Conservation (phyloP, 2,113 vertebrate species). For the Salvator merianae region DNA sequence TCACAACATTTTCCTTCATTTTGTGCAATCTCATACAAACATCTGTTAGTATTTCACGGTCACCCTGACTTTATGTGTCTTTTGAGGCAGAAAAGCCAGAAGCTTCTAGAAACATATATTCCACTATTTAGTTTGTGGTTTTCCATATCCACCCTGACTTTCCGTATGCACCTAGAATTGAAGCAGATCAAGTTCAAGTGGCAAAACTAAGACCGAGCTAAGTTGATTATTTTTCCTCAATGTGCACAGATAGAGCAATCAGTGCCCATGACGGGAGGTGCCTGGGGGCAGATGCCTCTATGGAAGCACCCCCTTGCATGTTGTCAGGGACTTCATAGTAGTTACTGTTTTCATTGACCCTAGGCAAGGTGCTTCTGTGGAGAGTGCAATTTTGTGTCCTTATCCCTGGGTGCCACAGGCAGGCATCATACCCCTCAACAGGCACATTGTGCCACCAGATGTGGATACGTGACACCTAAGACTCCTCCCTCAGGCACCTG, state of each 20-base stretch:
- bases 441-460: no score
- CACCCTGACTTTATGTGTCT: conserved; percentile 50
- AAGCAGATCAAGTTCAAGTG: background rate
- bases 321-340: no score
- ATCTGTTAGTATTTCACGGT: conserved; percentile 54
- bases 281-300: background rate
- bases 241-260: no score
- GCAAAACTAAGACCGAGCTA: background rate
- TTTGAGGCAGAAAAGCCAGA: conserved; percentile 38
- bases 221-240: background rate
- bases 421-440: no score
- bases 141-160: background rate
- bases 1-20: conserved; percentile 62
- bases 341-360: no score
- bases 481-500: no score
- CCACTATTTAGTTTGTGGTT: background rate
- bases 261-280: no score
- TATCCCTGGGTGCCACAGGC: no score
- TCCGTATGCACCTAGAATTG: background rate
- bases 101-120: conserved; percentile 17
- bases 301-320: background rate
- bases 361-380: no score
- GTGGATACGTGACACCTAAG: no score
- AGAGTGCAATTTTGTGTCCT: no score
- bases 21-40: conserved; percentile 52